phyloP scores from a whole-genome alignment of 2,113 vertebrate genomes.

The Egretta garzetta region DNA sequence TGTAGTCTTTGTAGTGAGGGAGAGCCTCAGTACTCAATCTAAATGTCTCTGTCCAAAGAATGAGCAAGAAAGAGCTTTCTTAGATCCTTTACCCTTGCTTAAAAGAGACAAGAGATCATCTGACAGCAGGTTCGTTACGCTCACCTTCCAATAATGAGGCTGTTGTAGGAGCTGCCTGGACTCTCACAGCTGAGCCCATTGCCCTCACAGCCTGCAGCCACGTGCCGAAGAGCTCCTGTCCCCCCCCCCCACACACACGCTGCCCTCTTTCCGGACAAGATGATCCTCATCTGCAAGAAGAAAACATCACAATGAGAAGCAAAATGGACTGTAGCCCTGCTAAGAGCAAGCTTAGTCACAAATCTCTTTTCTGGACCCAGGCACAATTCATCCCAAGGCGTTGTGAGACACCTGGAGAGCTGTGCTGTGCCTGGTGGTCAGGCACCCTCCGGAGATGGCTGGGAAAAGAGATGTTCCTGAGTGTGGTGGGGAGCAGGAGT shows the following conservation, averaged over 20 bases:
- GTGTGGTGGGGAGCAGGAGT: not conserved
- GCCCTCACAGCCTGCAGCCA: not conserved
- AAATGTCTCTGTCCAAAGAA: slow-evolving; percentile 26
- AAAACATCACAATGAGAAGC: not conserved
- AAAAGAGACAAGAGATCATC: slow-evolving; percentile 18
- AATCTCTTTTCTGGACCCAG: not conserved
- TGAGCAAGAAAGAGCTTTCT: not conserved
- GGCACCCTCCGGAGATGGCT: not conserved
- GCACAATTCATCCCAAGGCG: rapidly evolving
- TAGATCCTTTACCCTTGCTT: slow-evolving; percentile 19
- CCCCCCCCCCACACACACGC: not conserved
- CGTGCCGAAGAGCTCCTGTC: not conserved
- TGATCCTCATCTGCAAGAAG: not conserved
- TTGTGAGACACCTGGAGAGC: not conserved
- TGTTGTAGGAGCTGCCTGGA: not conserved
- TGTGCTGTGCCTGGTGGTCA: not conserved
- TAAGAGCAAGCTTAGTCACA: not conserved
- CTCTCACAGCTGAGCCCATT: not conserved
- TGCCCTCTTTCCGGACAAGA: not conserved
- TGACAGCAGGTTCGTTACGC: slow-evolving; percentile 3
- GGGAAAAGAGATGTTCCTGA: not conserved
- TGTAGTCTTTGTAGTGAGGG: not conserved
- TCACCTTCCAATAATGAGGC: not conserved
- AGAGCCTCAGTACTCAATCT: rapidly evolving
- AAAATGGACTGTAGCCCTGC: not conserved